A percentile compares a stretch with the other conserved stretches of the same genome.
These are phyloP conservation scores for Chlorops oryzae DNA, from an alignment of 1,140 invertebrate species.

Conservation along the genomic window DNA sequence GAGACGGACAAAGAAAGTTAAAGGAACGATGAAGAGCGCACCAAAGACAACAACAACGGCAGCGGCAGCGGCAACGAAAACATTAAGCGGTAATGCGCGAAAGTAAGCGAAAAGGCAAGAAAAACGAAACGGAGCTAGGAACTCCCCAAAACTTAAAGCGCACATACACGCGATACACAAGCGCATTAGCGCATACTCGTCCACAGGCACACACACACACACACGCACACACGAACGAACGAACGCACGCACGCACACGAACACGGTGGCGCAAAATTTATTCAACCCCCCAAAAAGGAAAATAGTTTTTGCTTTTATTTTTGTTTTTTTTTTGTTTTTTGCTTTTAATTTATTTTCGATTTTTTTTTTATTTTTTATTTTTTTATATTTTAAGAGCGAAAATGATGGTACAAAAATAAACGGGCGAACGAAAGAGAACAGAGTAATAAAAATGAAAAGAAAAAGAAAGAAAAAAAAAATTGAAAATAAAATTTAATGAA, in stretches of 20 bases:
- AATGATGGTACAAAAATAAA: too few species aligned
- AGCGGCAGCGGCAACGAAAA: too few species aligned
- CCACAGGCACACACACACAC: conserved; percentile 1
- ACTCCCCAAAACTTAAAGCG: too few species aligned
- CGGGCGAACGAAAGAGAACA: background rate
- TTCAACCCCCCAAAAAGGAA: too few species aligned
- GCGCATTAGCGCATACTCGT: background rate
- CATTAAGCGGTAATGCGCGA: too few species aligned
- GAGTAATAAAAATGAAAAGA: conserved; percentile 5
- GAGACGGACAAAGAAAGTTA: background rate
- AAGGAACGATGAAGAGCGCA: background rate
- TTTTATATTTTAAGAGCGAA: too few species aligned
- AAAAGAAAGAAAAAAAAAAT: conserved; percentile 19
- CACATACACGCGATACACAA: background rate
- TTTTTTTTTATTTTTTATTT: too few species aligned
- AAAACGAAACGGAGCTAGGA: too few species aligned
- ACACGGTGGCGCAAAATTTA: background rate
- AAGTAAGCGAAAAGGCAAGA: too few species aligned
- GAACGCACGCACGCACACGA: background rate
- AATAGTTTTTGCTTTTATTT: too few species aligned
- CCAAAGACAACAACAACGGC: background rate
- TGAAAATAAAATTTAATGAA: conserved; percentile 13
- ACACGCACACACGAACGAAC: background rate
- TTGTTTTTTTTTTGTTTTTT: too few species aligned
- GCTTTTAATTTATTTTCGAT: too few species aligned